Conservation (phyloP, 2,797 vertebrate species). For the Iguana delicatissima region DNA sequence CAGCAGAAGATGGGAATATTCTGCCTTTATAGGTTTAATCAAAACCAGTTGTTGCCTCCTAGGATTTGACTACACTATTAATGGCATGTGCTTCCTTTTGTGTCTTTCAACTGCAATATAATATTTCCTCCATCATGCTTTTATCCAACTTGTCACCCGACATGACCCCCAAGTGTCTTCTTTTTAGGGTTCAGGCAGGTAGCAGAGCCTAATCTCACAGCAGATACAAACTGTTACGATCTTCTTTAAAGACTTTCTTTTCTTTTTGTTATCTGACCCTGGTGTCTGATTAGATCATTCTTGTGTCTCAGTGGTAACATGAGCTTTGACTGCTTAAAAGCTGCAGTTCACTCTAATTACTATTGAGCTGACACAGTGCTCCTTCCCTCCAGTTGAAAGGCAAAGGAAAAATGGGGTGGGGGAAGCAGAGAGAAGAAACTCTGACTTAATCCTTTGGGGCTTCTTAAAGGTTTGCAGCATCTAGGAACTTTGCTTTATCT, state of each 20-base stretch:
- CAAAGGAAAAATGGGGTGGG: background rate
- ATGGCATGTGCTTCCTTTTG: background rate
- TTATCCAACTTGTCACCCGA: background rate
- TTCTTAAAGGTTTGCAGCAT: constrained; percentile 27
- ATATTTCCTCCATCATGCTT: constrained; percentile 11
- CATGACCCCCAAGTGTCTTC: background rate
- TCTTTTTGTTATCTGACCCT: constrained; percentile 47
- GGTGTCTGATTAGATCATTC: constrained; percentile 54
- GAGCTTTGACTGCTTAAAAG: constrained; percentile 63
- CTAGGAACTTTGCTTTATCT: constrained; percentile 20
- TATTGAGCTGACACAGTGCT: constrained; percentile 45
- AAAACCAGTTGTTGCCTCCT: constrained; percentile 8
- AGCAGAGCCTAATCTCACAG: background rate
- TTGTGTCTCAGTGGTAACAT: constrained; percentile 23
- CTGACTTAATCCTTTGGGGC: constrained; percentile 41
- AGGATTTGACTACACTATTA: constrained; percentile 24
- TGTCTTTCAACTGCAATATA: constrained; percentile 10
- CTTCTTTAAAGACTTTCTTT: constrained; percentile 30
- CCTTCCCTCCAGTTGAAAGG: constrained; percentile 30
- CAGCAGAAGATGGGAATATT: background rate
- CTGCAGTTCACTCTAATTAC: constrained; percentile 61
- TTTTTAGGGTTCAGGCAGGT: constrained; percentile 21
- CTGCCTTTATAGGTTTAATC: background rate
- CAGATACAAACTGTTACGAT: rapidly evolving
- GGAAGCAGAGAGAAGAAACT: constrained; percentile 25